Evolutionary conservation across 2,113 vertebrate species (phyloP), one percentile per base, ranked within the genome.

Genomic region (Cololabis saira): DNA sequence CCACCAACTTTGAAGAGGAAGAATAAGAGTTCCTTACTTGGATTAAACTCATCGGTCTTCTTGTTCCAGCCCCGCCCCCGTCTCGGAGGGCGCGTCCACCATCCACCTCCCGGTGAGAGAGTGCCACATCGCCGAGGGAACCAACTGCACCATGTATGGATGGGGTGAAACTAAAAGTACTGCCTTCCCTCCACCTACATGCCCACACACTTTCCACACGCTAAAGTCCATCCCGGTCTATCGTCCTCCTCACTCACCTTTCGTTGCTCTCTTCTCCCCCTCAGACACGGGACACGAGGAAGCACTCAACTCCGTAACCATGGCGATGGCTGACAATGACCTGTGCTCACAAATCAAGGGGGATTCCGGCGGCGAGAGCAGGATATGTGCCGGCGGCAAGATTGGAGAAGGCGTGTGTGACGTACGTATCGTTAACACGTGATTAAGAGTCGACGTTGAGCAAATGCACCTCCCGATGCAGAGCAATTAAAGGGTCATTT

Each of bases 101-200:
- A 95, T 99, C 45, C 95, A 95, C 57, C 87, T 98, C 57, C 97
- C 97, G n/a, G 94, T 95, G 78, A 95, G 95, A 80, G 97, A 95
- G 64, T 99, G 97, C 82, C 95, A 92, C 61, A 95, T 98, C 90
- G 84, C 93, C 44, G 96, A 98, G 82, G 95, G 93, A 78, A 96
- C 94, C 71, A 93, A 91, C 65, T 99, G 97, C 89, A 95, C 93
- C 90, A 94, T 98, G 90, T 99, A 98, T 65, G 97, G 97, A 91
- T 99, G 97, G 97, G 97, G 97, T 83, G 95, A 98, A 83, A 98
- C 97, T 82, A 97, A 96, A 97, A 94, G 97, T 99, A 95, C 72
- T 71, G 78, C 44, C 68, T 54, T 67, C 61, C 64, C 64, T 77
- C 67, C 45, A 66, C 51, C 55, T 53, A 70, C 11, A 63, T 48